Base-by-base conservation (phyloP, 2,797 vertebrate species). In the Parotocinclus haroldoi region DNA sequence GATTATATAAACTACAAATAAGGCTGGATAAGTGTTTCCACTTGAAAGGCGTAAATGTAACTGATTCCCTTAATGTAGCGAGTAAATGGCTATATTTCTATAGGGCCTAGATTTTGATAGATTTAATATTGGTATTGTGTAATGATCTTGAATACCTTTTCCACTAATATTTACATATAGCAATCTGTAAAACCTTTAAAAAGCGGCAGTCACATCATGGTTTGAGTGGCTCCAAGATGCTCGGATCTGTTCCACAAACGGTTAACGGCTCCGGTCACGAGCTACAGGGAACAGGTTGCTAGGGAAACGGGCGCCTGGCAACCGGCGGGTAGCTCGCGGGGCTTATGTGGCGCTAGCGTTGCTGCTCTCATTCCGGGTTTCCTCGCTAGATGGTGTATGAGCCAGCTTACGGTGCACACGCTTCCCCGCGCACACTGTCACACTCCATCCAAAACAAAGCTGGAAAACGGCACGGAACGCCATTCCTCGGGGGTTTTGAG, bases 261-360 rank as follows among this genome's bases (percentile, higher is more conserved):
- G 84, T 86, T 86, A 79, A 79, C 60, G 84, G 87, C 27, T 91
- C 84, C 88, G 7, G 62, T 88, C 92, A 87, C 82, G 78, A 89
- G 85, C 90, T 90, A 88, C 86, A 89, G 91, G 92, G 92, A 89
- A 89, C 85, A 89, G 88, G 95, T 98, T 96, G 96, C 95, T 93
- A 91, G 84, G 95, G 96, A 93, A 96, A 98, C 96, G 92, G 95
- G 94, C 94, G 95, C 95, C 92, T 98, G 94, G 96, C 95, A 98
- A 98, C 96, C 92, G 90, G 93, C 92, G 91, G 90, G 89, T 93
- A 93, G 93, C 92, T 90, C 90, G 94, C 92, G 93, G 91, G 89
- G 40, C 4, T 50, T 52, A 17, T 38, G 1, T 4, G 38, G 89
- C 86, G 90, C 92, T 87, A 85, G 84, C 85, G 85, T 87, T 76